Evolutionary conservation across 2,113 vertebrate genomes (phyloP).

Genomic region (Dicaeum eximium): DNA sequence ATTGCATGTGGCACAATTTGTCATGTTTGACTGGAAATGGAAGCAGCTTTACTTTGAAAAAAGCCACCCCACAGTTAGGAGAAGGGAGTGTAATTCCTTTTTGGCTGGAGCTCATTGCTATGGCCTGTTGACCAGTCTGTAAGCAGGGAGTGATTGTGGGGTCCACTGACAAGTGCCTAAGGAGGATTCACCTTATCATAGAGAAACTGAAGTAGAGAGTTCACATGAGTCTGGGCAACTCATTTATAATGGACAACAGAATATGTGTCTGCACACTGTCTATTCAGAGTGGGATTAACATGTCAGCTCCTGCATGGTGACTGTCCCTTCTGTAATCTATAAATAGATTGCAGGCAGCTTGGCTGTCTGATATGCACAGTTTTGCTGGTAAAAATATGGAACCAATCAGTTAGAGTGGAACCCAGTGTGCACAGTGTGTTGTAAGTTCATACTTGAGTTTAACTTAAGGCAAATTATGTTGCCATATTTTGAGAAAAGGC

Average conservation of each 20-base stretch:
- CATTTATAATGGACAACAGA: neutral
- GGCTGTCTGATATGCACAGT: neutral
- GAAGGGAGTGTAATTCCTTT: neutral
- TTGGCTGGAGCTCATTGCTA: neutral
- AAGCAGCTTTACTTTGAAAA: neutral
- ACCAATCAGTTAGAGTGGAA: neutral
- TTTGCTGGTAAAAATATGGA: neutral
- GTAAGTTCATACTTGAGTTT: neutral
- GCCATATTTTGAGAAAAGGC: neutral
- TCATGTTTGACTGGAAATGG: neutral
- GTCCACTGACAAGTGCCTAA: neutral
- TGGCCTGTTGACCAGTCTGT: rapidly evolving
- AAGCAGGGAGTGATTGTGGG: neutral
- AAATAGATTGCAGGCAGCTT: neutral
- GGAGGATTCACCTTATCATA: neutral
- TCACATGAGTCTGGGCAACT: neutral
- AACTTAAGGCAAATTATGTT: neutral
- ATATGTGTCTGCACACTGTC: neutral
- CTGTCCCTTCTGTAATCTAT: neutral
- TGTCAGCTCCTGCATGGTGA: neutral
- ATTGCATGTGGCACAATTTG: neutral
- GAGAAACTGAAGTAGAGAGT: neutral
- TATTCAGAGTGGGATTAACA: neutral
- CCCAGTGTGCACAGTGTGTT: neutral
- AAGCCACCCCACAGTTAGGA: neutral